Evolutionary conservation across 2,113 vertebrate genomes (phyloP).

Genomic region (Numida meleagris): DNA sequence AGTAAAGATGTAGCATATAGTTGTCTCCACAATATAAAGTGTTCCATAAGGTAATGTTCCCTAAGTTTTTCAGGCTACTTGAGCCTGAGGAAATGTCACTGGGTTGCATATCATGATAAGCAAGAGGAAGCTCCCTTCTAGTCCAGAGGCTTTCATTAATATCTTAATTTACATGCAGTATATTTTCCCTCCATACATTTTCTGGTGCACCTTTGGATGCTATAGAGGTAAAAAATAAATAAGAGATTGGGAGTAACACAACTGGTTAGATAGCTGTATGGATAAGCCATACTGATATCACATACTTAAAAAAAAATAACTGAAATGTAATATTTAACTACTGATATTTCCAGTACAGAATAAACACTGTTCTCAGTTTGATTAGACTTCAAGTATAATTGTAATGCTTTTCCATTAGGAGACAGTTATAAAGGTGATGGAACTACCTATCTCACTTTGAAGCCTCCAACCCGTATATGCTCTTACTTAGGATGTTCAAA

Average conservation of each 20-base stretch:
- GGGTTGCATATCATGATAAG: background rate
- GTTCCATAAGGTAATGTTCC: background rate
- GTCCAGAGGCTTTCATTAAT: background rate
- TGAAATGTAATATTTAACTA: background rate
- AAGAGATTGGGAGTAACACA: accelerated
- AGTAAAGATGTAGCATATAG: background rate
- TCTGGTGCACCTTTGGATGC: background rate
- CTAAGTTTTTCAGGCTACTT: background rate
- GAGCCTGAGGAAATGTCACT: background rate
- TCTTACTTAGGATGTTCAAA: background rate
- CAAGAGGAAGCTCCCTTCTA: background rate
- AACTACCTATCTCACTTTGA: background rate
- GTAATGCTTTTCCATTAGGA: background rate
- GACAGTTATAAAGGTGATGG: background rate
- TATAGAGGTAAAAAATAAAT: background rate
- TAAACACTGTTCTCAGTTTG: background rate
- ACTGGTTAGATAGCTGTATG: background rate
- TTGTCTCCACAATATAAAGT: background rate
- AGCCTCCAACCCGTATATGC: background rate
- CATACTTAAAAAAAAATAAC: background rate
- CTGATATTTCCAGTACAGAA: background rate
- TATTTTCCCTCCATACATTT: background rate
- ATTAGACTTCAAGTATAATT: background rate
- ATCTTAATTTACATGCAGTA: background rate
- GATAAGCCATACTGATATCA: background rate